Evolutionary conservation across 2,888 invertebrate genomes (phyloP).

Genomic region (Drosophila monieri): DNA sequence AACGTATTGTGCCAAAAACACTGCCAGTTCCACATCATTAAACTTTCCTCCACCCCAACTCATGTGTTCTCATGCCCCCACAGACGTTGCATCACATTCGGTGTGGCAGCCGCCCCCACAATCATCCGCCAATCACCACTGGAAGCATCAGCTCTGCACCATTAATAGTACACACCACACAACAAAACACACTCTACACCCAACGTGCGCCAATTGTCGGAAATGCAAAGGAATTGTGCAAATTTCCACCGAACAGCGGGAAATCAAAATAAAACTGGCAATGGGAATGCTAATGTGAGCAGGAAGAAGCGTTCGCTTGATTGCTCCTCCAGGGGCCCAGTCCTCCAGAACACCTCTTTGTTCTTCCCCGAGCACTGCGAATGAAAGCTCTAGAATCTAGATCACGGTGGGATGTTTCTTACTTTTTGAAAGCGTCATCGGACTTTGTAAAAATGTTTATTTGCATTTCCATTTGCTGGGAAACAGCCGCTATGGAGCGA

Average conservation of each 20-base stretch:
- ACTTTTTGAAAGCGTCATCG: background rate
- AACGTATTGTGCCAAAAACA: constrained; percentile 3
- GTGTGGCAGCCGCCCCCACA: constrained; percentile 1
- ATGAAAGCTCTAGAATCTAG: background rate
- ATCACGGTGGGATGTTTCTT: constrained; percentile 3
- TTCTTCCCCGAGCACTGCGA: constrained; percentile 2
- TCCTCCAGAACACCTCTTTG: constrained; percentile 29
- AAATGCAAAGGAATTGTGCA: constrained; percentile 41
- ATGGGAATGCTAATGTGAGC: background rate
- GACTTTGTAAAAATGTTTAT: constrained; percentile 13
- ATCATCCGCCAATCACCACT: constrained; percentile 15
- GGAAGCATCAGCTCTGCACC: constrained; percentile 23
- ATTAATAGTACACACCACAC: constrained; percentile 43
- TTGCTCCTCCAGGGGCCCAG: constrained; percentile 47
- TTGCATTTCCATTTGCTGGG: constrained; percentile 37
- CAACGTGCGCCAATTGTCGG: constrained; percentile 63
- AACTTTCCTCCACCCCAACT: background rate
- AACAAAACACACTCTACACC: constrained; percentile 6
- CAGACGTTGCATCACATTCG: constrained; percentile 10
- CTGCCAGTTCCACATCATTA: constrained; percentile 7
- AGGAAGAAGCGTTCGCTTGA: constrained; percentile 51
- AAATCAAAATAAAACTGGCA: constrained; percentile 22
- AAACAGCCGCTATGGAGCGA: constrained; percentile 22
- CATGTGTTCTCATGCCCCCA: constrained; percentile 1
- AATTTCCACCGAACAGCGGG: constrained; percentile 35